Conservation (phyloP, 2,888 invertebrate species). For the Acanthoscelides obtectus region DNA sequence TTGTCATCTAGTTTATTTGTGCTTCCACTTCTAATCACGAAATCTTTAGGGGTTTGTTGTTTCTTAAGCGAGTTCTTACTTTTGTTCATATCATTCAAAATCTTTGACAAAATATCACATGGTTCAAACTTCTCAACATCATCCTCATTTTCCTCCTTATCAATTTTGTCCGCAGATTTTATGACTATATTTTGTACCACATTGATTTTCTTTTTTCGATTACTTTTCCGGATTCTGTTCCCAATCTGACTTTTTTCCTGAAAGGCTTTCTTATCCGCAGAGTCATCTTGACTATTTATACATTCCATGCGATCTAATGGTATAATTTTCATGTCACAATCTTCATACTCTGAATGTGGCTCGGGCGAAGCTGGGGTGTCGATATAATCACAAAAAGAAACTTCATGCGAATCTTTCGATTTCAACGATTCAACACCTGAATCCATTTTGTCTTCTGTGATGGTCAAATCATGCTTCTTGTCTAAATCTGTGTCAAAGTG, state of each 20-base stretch:
- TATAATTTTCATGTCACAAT: background rate
- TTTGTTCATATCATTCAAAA: background rate
- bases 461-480: background rate
- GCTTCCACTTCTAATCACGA: background rate
- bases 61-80: background rate
- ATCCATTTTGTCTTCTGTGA: background rate
- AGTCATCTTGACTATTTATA: too few relatives aligned
- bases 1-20: background rate
- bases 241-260: too few relatives aligned
- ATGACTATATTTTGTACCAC: conserved; percentile 22
- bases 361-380: background rate
- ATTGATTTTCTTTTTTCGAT: conserved; percentile 14
- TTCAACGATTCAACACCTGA: background rate
- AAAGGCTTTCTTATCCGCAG: too few relatives aligned
- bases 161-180: conserved; percentile 8
- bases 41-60: too few relatives aligned
- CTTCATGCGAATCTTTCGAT: background rate
- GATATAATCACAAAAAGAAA: background rate
- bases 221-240: background rate
- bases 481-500: background rate
- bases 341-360: background rate
- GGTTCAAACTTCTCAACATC: background rate
- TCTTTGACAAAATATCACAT: background rate
- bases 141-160: conserved; percentile 7
- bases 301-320: background rate